These are phyloP conservation scores for Neoniphon sammara DNA, from an alignment of 2,797 vertebrate species.

Conservation along the genomic window DNA sequence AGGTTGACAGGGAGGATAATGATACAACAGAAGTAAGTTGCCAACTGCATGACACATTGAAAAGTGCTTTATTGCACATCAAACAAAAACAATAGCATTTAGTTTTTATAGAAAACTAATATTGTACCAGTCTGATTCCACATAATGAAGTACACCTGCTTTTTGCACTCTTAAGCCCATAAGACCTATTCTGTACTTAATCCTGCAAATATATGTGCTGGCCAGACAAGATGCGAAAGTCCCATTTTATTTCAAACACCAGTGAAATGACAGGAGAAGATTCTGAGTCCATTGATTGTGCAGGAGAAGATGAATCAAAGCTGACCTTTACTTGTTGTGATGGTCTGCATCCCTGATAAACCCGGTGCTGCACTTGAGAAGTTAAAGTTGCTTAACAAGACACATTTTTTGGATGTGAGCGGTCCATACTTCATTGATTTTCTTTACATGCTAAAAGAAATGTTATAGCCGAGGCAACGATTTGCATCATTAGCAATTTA, in stretches of 20 bases:
- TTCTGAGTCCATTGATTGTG: conserved; percentile 72
- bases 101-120: background rate
- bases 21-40: background rate
- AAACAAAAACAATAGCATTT: background rate
- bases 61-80: background rate
- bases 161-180: too few species aligned
- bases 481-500: too few species aligned
- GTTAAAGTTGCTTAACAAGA: conserved; percentile 47
- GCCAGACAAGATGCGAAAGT: conserved; percentile 16
- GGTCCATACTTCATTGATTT: background rate
- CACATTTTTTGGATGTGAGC: conserved; percentile 21
- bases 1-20: conserved; percentile 11
- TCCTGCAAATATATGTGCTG: conserved; percentile 34
- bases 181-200: too few species aligned
- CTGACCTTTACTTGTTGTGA: conserved; percentile 75
- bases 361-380: conserved; percentile 56
- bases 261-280: conserved; percentile 59
- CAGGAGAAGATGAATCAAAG: conserved; percentile 68
- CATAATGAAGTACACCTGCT: too few species aligned
- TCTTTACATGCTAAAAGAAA: conserved; percentile 7
- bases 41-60: background rate
- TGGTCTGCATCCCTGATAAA: conserved; percentile 70
- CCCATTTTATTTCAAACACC: conserved; percentile 54
- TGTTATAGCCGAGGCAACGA: too few species aligned
- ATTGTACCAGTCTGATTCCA: background rate